These are phyloP conservation scores for Alectoris magna DNA, from an alignment of 2,797 vertebrate species.

Conservation along the genomic window DNA sequence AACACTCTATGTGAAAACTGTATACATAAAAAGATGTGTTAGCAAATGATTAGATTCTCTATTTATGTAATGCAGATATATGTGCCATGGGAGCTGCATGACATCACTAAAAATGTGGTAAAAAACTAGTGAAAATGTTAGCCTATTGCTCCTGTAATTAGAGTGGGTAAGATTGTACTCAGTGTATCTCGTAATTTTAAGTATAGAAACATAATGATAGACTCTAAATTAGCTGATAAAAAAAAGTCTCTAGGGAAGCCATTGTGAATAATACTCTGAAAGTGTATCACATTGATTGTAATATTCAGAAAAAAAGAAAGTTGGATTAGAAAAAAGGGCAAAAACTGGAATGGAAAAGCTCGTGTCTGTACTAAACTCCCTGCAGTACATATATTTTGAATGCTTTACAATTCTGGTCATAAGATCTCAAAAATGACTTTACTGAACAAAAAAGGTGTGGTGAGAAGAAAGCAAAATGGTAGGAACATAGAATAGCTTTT, in stretches of 20 bases:
- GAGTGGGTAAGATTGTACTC: background rate
- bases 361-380: background rate
- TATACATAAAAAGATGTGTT: background rate
- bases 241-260: background rate
- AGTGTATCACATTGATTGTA: background rate
- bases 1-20: background rate
- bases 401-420: background rate
- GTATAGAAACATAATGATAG: background rate
- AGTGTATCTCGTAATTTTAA: background rate
- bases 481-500: background rate
- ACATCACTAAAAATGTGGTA: background rate
- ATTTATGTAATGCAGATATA: background rate
- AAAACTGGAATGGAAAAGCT: background rate
- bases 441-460: background rate
- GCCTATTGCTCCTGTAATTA: background rate
- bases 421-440: background rate
- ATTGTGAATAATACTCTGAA: conserved; percentile 1
- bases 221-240: background rate
- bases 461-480: background rate
- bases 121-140: background rate
- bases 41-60: background rate
- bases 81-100: background rate
- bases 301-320: background rate
- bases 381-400: background rate
- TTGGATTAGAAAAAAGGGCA: background rate